Percentiles rank a stretch among this genome's conserved stretches.
Conservation (phyloP, 2,113 vertebrate species). For the Burhinus oedicnemus region DNA sequence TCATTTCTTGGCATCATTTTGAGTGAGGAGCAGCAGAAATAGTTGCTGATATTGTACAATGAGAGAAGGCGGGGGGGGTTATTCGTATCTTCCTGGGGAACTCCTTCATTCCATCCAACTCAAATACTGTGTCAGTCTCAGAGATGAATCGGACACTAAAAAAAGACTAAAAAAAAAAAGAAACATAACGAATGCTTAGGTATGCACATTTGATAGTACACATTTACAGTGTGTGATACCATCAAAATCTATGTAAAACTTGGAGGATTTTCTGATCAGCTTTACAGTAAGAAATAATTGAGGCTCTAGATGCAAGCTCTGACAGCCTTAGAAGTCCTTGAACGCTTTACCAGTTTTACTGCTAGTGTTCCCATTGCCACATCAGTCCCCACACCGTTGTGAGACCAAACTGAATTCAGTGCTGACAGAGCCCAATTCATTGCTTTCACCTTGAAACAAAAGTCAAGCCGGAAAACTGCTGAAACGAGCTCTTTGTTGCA, state of each 20-base stretch:
- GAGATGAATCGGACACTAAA: not conserved
- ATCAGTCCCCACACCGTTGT: not conserved
- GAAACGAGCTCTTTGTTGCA: not conserved
- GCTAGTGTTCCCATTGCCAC: not conserved
- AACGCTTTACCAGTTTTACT: not conserved
- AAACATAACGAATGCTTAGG: not conserved
- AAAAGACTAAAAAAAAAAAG: not conserved
- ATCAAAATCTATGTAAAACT: not conserved
- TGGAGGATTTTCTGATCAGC: not conserved
- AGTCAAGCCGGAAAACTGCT: not conserved
- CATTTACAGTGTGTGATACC: not conserved
- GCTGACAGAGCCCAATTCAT: not conserved
- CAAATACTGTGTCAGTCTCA: not conserved
- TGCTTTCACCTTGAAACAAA: slow-evolving; percentile 22
- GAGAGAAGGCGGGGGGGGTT: not conserved
- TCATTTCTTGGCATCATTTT: not conserved
- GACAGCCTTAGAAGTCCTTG: not conserved
- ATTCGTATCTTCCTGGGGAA: not conserved
- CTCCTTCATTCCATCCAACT: not conserved
- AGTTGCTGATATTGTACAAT: not conserved
- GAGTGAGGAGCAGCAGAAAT: not conserved
- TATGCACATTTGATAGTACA: not conserved
- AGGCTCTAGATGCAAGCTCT: not conserved
- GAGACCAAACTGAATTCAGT: not conserved
- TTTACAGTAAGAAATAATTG: not conserved